Evolutionary conservation across 2,797 vertebrate species (phyloP).

Genomic region (Balearica regulorum): DNA sequence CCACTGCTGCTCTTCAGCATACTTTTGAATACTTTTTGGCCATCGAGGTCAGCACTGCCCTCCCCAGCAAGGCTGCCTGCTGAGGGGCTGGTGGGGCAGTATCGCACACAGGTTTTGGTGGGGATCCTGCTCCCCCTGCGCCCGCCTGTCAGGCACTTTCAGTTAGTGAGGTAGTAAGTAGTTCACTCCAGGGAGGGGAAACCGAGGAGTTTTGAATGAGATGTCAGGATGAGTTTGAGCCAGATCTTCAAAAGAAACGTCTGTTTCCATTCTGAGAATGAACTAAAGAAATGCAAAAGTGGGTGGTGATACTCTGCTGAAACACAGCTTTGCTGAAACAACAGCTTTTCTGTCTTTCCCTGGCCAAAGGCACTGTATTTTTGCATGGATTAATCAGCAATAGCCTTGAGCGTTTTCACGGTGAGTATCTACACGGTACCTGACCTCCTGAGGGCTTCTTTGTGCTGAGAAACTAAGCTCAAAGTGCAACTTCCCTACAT

Average conservation of each 20-base stretch:
- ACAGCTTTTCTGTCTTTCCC: neutral
- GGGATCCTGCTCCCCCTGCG: rapidly evolving
- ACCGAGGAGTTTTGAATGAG: neutral
- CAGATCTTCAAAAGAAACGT: neutral
- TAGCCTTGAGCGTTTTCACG: neutral
- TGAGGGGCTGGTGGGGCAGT: neutral
- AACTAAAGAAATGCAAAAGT: neutral
- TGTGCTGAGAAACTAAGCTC: neutral
- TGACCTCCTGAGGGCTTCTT: neutral
- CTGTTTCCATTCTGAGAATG: neutral
- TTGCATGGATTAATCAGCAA: neutral
- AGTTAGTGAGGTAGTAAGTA: neutral
- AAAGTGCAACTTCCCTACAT: neutral
- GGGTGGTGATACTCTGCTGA: neutral
- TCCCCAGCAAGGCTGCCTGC: neutral
- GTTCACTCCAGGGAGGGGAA: neutral
- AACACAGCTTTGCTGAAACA: neutral
- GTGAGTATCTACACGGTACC: neutral
- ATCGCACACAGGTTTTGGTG: neutral
- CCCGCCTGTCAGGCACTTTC: neutral
- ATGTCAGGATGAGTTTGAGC: neutral
- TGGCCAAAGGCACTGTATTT: neutral
- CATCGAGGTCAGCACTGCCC: rapidly evolving
- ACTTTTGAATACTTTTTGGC: neutral
- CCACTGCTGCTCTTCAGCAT: rapidly evolving